phyloP scores from a whole-genome alignment of 2,888 invertebrate species.

The Spilarctia lutea region DNA sequence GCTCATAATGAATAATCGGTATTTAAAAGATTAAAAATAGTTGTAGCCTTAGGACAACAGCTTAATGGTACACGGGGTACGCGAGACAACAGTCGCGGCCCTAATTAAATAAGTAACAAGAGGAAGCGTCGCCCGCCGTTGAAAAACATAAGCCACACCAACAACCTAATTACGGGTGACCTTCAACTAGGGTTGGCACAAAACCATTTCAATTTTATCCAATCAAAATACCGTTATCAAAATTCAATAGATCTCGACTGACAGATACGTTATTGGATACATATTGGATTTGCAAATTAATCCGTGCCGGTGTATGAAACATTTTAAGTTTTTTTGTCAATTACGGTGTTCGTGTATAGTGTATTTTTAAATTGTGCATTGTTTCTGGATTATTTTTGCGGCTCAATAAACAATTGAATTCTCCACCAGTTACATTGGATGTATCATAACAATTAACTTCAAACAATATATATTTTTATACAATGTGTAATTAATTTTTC shows the following conservation, averaged over 20 bases:
- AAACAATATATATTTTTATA: background rate
- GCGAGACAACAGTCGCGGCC: slow-evolving; percentile 47
- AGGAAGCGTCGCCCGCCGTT: slow-evolving; percentile 63
- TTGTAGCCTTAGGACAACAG: slow-evolving; percentile 35
- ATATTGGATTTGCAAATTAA: slow-evolving; percentile 70
- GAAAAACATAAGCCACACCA: slow-evolving; percentile 73
- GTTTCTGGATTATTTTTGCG: slow-evolving; percentile 45
- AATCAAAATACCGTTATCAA: slow-evolving; percentile 58
- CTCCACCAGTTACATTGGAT: slow-evolving; percentile 21
- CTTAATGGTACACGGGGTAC: slow-evolving; percentile 47
- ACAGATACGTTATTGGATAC: slow-evolving; percentile 61
- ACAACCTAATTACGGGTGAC: slow-evolving; percentile 77
- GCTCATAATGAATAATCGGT: background rate
- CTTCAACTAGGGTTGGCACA: slow-evolving; percentile 66
- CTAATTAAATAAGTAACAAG: slow-evolving; percentile 75
- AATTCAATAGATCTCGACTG: slow-evolving; percentile 64
- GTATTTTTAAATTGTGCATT: slow-evolving; percentile 37
- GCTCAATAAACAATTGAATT: slow-evolving; percentile 40
- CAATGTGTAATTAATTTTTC: background rate
- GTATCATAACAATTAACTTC: background rate
- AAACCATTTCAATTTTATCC: slow-evolving; percentile 19
- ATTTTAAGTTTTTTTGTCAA: slow-evolving; percentile 56
- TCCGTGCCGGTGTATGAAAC: slow-evolving; percentile 57
- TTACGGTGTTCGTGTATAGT: slow-evolving; percentile 44
- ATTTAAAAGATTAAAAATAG: slow-evolving; percentile 25